Base-by-base conservation (phyloP, 2,888 invertebrate genomes). In the Oegoconia quadripuncta region DNA sequence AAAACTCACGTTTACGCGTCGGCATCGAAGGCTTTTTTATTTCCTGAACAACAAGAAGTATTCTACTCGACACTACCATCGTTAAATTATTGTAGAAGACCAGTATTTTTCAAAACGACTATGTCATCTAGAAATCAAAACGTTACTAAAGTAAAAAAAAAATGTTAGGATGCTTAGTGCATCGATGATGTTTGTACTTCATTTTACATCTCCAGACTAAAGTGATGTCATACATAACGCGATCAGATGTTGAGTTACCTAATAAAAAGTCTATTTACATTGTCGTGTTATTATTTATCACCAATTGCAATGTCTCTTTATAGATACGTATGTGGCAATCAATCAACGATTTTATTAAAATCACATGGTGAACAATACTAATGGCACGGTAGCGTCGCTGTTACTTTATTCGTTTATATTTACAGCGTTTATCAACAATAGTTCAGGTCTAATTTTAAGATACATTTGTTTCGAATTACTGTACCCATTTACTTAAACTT, bases 1-100 rank as follows among this genome's bases (percentile, higher is more conserved):
- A n/a, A n/a, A 42, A 65, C 76, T 74, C 48, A 76, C 76, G 37
- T 59, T 55, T 70, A n/a, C 59, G 59, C 17, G 44, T n/a, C n/a
- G n/a, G 35, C 27, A 36, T 37, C 2, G 39, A 28, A 14, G 52
- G 41, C 31, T 55, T 62, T 27, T 46, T 64, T 36, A 55, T 50
- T 36, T 64, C 62, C 8, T 62, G 55, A 30, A 74, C 48, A 20
- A 67, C 45, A 29, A 76, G 44, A 3, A 70, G 35, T 33, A 76
- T 48, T 63, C 65, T 68, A 1, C 56, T 57, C 1, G 33, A 40
- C 25, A 66, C 60, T 26, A 66, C 60, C 71, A 74, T 72, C 15
- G 3, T 34, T 23, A 9, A n/a, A n/a, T 13, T n/a, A 8, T 46
- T 45, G 48, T 13, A 27, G n/a, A n/a, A n/a, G n/a, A n/a, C n/a